Evolutionary conservation across 1,140 invertebrate genomes (phyloP).

Genomic region (Penaeus chinensis): DNA sequence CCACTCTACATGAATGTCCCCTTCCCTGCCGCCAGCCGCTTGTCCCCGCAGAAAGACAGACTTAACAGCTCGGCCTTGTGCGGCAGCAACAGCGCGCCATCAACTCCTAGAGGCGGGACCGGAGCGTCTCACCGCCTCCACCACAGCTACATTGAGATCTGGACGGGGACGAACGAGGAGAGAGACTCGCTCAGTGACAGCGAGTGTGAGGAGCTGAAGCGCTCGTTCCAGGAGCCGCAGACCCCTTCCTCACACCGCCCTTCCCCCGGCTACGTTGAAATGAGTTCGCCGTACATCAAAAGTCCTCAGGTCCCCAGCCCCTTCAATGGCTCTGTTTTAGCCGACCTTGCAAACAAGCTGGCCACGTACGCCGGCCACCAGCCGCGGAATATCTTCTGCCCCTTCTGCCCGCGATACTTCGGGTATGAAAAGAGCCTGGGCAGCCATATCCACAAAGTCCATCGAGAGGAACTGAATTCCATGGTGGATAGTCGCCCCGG

Average conservation of each 20-base stretch:
- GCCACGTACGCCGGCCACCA: conserved; percentile 62
- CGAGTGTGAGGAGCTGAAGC: conserved; percentile 50
- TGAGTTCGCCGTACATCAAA: conserved; percentile 60
- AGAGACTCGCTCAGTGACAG: conserved; percentile 54
- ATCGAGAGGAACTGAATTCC: conserved; percentile 53
- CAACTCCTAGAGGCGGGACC: conserved; percentile 36
- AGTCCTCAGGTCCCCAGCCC: conserved; percentile 53
- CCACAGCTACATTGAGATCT: conserved; percentile 55
- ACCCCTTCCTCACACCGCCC: conserved; percentile 25
- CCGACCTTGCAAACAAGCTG: conserved; percentile 53
- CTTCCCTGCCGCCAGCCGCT: too few relatives aligned
- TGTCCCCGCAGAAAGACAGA: too few relatives aligned
- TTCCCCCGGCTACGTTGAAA: conserved; percentile 60
- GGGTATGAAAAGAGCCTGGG: conserved; percentile 57
- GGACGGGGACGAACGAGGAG: conserved; percentile 50
- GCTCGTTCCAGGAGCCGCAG: conserved; percentile 49
- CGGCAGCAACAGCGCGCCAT: conserved; percentile 45
- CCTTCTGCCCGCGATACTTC: conserved; percentile 60
- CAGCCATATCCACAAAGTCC: conserved; percentile 58
- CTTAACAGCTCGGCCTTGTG: background rate
- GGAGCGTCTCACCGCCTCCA: conserved; percentile 22
- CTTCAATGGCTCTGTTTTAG: conserved; percentile 54
- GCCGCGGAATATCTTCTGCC: conserved; percentile 62
- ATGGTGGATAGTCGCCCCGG: conserved; percentile 46
- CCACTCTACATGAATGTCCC: too few relatives aligned